Percentiles rank a stretch among this genome's conserved stretches.
Evolutionary conservation across 2,888 invertebrate species (phyloP).

Genomic region (Ecliptopera silaceata): DNA sequence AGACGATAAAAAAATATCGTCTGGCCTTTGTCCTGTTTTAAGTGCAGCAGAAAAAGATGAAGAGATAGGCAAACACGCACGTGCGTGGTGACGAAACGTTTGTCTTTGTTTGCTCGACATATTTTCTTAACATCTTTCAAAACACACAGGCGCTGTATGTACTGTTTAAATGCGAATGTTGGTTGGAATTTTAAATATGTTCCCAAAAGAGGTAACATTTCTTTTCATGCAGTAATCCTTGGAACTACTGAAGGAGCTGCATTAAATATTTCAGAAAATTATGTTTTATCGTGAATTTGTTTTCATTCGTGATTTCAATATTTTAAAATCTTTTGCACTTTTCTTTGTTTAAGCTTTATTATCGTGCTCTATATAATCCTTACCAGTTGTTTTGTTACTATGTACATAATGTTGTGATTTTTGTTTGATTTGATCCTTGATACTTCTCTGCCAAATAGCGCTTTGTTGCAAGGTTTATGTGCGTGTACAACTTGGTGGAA

Average conservation of each 20-base stretch:
- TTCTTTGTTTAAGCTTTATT: too few species aligned
- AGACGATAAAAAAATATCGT: slow-evolving; percentile 26
- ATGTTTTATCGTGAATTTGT: too few species aligned
- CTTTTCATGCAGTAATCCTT: too few species aligned
- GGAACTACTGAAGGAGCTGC: too few species aligned
- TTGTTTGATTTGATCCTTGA: slow-evolving; percentile 33
- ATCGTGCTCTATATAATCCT: too few species aligned
- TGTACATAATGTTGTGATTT: neutral
- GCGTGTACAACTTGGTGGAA: slow-evolving; percentile 26
- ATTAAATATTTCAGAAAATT: too few species aligned
- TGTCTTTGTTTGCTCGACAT: slow-evolving; percentile 57
- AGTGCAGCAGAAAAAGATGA: slow-evolving; percentile 37
- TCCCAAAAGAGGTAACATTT: too few species aligned
- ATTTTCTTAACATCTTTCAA: slow-evolving; percentile 55
- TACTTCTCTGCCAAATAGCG: slow-evolving; percentile 44
- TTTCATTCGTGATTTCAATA: too few species aligned
- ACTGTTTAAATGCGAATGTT: slow-evolving; percentile 25
- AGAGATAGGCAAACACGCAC: slow-evolving; percentile 61
- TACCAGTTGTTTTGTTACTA: too few species aligned
- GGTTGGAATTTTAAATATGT: slow-evolving; percentile 12
- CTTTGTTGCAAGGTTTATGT: slow-evolving; percentile 50
- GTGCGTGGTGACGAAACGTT: slow-evolving; percentile 63
- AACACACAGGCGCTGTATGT: slow-evolving; percentile 39
- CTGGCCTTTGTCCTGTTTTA: slow-evolving; percentile 36
- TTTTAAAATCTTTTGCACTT: too few species aligned